Percentiles rank a stretch among this genome's conserved stretches.
phyloP scores from a whole-genome alignment of 2,113 vertebrate genomes.

The Muntiacus muntjak region DNA sequence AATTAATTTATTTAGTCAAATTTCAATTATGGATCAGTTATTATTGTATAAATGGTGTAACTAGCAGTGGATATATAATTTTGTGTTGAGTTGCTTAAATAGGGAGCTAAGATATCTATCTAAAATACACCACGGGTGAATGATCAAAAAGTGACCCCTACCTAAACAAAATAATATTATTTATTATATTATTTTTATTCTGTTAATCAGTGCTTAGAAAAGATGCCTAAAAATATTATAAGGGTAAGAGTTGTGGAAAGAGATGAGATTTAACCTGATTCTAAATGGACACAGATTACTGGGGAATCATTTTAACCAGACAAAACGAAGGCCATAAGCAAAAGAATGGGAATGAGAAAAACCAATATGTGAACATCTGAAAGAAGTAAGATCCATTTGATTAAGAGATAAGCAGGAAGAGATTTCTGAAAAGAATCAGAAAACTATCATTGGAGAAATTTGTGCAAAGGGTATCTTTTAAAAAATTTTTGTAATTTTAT shows the following conservation, averaged over 20 bases:
- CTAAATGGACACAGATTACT: neutral
- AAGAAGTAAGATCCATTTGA: neutral
- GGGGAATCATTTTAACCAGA: neutral
- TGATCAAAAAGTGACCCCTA: neutral
- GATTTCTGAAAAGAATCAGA: neutral
- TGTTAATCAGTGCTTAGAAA: neutral
- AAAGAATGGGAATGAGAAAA: neutral
- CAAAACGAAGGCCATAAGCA: neutral
- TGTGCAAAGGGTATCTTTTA: neutral
- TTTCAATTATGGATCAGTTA: neutral
- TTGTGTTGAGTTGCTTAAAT: neutral
- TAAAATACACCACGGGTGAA: neutral
- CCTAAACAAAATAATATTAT: neutral
- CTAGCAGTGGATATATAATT: neutral
- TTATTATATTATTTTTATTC: neutral
- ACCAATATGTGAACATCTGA: accelerated
- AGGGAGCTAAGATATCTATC: neutral
- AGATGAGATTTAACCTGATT: neutral
- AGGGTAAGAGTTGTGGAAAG: neutral
- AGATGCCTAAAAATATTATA: neutral
- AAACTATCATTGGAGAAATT: neutral
- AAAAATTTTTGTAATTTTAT: neutral
- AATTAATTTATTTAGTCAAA: neutral
- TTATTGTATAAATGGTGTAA: neutral
- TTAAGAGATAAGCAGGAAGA: neutral